Evolutionary conservation across 92 coral and sea anemone species (phyloP).

Genomic region (Parazoanthus swiftii): DNA sequence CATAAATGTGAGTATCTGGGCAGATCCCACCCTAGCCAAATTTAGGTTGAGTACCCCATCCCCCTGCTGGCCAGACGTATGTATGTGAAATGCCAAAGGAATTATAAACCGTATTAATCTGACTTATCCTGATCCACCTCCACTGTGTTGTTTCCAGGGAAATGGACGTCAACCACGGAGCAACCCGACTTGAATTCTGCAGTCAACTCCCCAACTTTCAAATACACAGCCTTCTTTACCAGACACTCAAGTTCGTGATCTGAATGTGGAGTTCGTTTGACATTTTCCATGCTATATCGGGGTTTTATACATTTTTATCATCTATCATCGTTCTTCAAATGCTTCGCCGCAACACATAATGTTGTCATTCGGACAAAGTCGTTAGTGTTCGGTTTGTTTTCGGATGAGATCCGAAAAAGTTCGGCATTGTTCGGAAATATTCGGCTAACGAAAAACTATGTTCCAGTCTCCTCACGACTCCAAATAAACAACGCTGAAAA

Average conservation of each 20-base stretch:
- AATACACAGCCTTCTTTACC: constrained; percentile 53
- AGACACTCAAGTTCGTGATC: constrained; percentile 45
- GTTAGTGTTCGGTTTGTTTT: background rate
- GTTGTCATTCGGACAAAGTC: too few relatives aligned
- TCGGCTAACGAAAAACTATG: background rate
- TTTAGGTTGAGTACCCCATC: too few relatives aligned
- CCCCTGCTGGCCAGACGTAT: too few relatives aligned
- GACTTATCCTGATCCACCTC: constrained; percentile 39
- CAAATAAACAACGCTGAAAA: background rate
- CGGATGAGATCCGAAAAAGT: background rate
- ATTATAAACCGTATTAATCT: too few relatives aligned
- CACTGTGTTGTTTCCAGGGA: constrained; percentile 62
- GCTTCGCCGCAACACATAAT: background rate
- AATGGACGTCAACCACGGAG: constrained; percentile 55
- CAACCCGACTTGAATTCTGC: constrained; percentile 66
- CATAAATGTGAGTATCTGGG: too few relatives aligned
- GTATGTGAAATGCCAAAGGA: too few relatives aligned
- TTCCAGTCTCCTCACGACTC: constrained; percentile 14
- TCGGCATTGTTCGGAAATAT: background rate
- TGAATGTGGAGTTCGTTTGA: constrained; percentile 23
- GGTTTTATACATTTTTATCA: too few relatives aligned
- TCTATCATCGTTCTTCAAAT: background rate
- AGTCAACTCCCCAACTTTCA: constrained; percentile 51
- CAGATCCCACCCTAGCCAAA: too few relatives aligned
- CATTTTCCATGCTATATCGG: constrained; percentile 40